Conservation (phyloP, 1,140 invertebrate genomes). For the Coptotermes formosanus region DNA sequence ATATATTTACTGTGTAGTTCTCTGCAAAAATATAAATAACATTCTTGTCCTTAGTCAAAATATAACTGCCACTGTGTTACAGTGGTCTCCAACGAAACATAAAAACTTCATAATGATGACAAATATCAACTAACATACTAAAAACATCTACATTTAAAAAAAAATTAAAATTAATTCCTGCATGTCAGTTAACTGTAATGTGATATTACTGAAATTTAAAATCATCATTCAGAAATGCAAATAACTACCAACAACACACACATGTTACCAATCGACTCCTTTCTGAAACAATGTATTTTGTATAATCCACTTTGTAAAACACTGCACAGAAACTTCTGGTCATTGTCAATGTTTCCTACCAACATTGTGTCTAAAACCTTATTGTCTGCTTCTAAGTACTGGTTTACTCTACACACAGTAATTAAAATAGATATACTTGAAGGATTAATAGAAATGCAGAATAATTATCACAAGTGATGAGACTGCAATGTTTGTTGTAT, state of each 20-base stretch:
- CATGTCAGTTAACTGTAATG: neutral
- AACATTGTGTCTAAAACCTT: neutral
- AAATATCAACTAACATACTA: neutral
- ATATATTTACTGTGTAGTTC: neutral
- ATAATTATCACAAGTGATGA: neutral
- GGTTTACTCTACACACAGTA: no score
- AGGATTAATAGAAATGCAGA: neutral
- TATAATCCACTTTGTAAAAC: neutral
- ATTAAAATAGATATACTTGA: neutral
- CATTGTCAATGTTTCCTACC: neutral
- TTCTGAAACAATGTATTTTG: neutral
- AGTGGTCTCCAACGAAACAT: neutral
- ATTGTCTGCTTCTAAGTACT: neutral
- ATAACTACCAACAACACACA: neutral
- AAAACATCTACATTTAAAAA: neutral
- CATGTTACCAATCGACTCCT: neutral
- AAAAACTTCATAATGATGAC: neutral
- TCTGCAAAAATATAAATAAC: slow-evolving; percentile 4
- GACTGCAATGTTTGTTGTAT: neutral
- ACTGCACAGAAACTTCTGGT: neutral
- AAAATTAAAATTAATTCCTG: neutral
- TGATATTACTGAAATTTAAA: neutral
- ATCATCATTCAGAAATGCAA: neutral
- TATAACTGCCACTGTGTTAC: neutral
- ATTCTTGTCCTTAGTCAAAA: neutral